A percentile compares a stretch with the other conserved stretches of the same genome.
phyloP scores from a whole-genome alignment of 2,797 vertebrate genomes.

The Semotilus atromaculatus region DNA sequence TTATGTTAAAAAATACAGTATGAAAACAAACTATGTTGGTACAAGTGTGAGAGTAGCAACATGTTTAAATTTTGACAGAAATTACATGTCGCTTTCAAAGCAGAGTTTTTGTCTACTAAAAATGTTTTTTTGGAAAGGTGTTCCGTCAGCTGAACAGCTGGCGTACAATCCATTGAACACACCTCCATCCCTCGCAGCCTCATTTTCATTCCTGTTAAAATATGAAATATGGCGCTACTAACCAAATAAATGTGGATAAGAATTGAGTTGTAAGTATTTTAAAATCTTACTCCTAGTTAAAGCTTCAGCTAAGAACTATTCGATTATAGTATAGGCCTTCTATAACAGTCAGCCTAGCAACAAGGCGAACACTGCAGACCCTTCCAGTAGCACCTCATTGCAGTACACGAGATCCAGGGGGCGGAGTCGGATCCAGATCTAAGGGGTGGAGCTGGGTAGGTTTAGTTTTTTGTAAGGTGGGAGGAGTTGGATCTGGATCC shows the following conservation, averaged over 20 bases:
- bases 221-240: not conserved
- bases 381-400: too few relatives aligned
- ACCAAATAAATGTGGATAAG: not conserved
- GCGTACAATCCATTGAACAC: not conserved
- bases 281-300: not conserved
- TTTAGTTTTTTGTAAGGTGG: too few relatives aligned
- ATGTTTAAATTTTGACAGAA: not conserved
- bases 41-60: not conserved
- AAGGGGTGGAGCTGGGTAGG: too few relatives aligned
- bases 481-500: too few relatives aligned
- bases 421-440: too few relatives aligned
- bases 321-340: too few relatives aligned
- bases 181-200: not conserved
- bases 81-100: not conserved
- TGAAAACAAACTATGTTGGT: not conserved
- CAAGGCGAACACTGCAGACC: not conserved
- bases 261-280: not conserved
- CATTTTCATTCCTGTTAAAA: not conserved
- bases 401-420: too few relatives aligned
- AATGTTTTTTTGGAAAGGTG: not conserved
- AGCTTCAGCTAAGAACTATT: not conserved
- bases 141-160: not conserved
- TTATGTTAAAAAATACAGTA: not conserved
- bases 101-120: not conserved
- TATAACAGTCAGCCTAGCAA: not conserved